Base-by-base conservation (phyloP, 1,140 invertebrate genomes). In the Stegodyphus mimosarum region DNA sequence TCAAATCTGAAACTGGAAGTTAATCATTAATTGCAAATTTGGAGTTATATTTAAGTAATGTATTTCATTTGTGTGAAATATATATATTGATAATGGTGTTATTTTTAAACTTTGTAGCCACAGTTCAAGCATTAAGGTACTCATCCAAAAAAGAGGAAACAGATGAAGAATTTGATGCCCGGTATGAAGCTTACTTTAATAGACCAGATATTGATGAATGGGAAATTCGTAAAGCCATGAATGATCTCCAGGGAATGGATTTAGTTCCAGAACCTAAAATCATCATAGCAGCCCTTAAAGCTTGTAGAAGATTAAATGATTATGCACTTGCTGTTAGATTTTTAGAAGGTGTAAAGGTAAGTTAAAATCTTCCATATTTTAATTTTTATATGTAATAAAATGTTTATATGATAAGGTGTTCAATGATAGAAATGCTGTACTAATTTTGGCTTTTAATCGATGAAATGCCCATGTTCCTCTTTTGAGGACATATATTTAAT, bases 221-320 rank as follows among this genome's bases (percentile, higher is more conserved):
- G 98, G 97, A 99, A 92, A 93, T 98, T 86, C 94, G 98, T 48
- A 96, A 97, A 89, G 92, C 90, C n/a, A 92, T 93, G 91, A 92
- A 91, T 88, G 92, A 93, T 86, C 84, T 93, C 17, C 92, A 94
- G 91, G 95, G 95, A 88, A 95, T 96, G 93, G 98, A 99, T 92
- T 92, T 97, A 87, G 94, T 99, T 64, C 98, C 98, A 6, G 98
- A 99, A 90, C 98, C 98, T 76, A 95, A 93, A 90, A 96, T 99
- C 87, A 94, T 99, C 76, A 94, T 94, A 89, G 96, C 98, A 83
- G 96, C 95, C n/a, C 90, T 99, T 73, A 94, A 94, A 88, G 98
- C 98, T 15, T 98, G 97, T 90, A 94, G 98, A 87, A 89, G 96
- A 87, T 92, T 99, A 0, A 99, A 99, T 90, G 98, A 99, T 90